Base-by-base conservation (phyloP, 2,888 invertebrate genomes). In the Esperia sulphurella region DNA sequence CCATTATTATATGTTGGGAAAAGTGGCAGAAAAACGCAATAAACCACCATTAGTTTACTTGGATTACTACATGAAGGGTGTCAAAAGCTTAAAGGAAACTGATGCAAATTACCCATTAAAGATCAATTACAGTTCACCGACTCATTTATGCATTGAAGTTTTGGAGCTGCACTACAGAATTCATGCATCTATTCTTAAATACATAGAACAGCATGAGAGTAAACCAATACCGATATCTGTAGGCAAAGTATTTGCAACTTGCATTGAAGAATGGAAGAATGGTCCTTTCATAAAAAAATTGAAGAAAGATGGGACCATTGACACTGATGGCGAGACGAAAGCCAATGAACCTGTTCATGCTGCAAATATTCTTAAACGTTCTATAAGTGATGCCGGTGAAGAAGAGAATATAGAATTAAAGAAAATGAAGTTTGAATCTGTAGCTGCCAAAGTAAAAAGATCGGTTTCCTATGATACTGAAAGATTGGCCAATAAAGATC, bases 1-100 rank as follows among this genome's bases (percentile, higher is more conserved):
- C 33, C 94, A 96, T 68, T 96, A 96, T 76, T 98, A 98, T 71
- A 97, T 98, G 95, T 87, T 98, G n/a, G 98, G 97, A 0, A 98
- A 98, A 91, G 95, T 98, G 46, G 93, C 95, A 0, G 98, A 98
- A 77, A 98, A 98, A 71, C 92, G 93, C 51, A 93, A 94, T 57
- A 93, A 93, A 55, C 92, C 94, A 49, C 95, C 96, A 0, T 90
- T 92, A 10, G 88, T 93, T 21, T 96, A 94, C 79, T 86, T 98
- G 41, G 92, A 94, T 57, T 94, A 95, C 83, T 98, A 97, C 74
- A 86, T 93, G 65, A 92, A 93, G 92, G 95, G 97, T 4, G 92
- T 94, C 12, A 92, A 93, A 65, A 92, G 94, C 69, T 87, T 98
- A 12, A 92, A 94, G 63, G 94, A 95, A 78, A 94, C 94, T 58